Base-by-base conservation (phyloP, 37 sponge, comb jelly and placozoan genomes). In the Crambe crambe region DNA sequence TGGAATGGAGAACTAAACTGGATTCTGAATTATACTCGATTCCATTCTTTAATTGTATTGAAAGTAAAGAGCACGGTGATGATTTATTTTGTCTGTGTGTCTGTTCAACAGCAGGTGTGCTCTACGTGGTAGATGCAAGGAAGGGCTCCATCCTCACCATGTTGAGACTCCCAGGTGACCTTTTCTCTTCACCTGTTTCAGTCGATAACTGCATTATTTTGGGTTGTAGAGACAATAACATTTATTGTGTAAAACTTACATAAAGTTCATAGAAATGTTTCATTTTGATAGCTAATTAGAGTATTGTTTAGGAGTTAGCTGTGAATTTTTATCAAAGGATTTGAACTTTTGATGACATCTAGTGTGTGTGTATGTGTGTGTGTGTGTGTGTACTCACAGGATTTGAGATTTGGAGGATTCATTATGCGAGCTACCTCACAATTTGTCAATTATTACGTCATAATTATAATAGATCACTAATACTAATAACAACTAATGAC, bases 181-280 rank as follows among this genome's bases (percentile, higher is more conserved):
- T 93, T 22, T 96, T 86, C 54, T 96, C 96, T 26, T 96, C 96
- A 25, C 95, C 96, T 41, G 95, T 93, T 9, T 42, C 70, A 2
- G 40, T 80, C 57, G 72, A 76, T n/a, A 63, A 44, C 72, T 58
- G 44, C 10, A 58, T 96, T 32, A 73, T 92, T 17, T 81, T 94
- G 39, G 96, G 96, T 22, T 93, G 96, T 41, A 60, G 96, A 12
- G 91, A 96, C 43, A 73, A 96, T 39, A 23, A 83, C 59, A 62
- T 91, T 18, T 89, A 95, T 71, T 82, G 91, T 57, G 18, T 70
- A 40, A 26, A 12, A 3, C 8, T 58, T 12, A 18, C 18, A n/a
- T n/a, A n/a, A n/a, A n/a, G n/a, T n/a, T n/a, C 18, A n/a, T n/a
- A n/a, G n/a, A n/a, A n/a, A n/a, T n/a, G n/a, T n/a, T n/a, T n/a